A percentile compares a stretch with the other conserved stretches of the same genome.
Evolutionary conservation across 2,888 invertebrate genomes (phyloP).

Genomic region (Aelia acuminata): DNA sequence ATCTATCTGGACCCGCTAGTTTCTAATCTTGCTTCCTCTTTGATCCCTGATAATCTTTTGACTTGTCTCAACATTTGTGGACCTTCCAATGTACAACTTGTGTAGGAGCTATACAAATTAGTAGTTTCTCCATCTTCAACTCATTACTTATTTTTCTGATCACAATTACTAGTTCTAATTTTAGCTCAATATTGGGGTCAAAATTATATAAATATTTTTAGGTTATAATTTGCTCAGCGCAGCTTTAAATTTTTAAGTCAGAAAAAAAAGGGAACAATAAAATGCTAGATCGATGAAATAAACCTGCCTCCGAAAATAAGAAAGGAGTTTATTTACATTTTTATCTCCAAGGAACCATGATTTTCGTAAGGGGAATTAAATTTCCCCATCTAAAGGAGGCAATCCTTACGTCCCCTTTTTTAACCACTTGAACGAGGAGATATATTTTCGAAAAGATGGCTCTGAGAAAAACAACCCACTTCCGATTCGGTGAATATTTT

Average conservation of each 20-base stretch:
- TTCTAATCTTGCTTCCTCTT: no score
- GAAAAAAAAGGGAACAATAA: background rate
- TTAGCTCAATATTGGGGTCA: no score
- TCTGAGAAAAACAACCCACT: background rate
- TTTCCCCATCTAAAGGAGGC: background rate
- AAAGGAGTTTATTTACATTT: background rate
- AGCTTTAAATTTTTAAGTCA: background rate
- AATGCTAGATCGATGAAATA: background rate
- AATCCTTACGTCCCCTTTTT: background rate
- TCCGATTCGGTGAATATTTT: background rate
- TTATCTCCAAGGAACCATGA: background rate
- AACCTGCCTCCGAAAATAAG: background rate
- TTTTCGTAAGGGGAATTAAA: background rate
- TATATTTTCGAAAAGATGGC: background rate
- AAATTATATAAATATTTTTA: no score
- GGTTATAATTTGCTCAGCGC: no score
- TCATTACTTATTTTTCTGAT: no score
- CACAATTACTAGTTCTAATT: no score
- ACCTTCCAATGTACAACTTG: no score
- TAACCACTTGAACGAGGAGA: background rate
- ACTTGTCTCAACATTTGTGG: no score
- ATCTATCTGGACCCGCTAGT: no score
- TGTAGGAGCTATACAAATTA: no score
- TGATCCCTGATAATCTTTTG: no score
- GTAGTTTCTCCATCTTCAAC: no score